A percentile compares a stretch with the other conserved stretches of the same genome.
Evolutionary conservation across 2,888 invertebrate genomes (phyloP).

Genomic region (Sthenelais limicola): DNA sequence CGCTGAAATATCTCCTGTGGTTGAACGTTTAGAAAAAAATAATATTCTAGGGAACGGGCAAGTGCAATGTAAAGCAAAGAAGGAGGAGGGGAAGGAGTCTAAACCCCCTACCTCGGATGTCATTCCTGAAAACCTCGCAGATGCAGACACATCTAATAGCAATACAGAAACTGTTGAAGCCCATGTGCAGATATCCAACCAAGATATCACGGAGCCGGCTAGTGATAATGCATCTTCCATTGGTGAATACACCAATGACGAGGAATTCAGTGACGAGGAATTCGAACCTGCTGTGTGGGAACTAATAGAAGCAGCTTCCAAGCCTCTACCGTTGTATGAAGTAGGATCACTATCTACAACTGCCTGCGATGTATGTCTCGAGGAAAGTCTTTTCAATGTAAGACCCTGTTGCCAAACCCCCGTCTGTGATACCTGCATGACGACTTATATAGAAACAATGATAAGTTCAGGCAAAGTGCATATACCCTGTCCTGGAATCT

Average conservation of each 20-base stretch:
- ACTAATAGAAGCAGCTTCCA: background rate
- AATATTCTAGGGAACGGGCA: no score
- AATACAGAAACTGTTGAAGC: no score
- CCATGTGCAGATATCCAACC: no score
- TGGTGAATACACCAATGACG: background rate
- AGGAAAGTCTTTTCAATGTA: constrained; percentile 23
- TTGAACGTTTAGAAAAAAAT: no score
- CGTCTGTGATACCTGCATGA: constrained; percentile 68
- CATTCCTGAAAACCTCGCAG: no score
- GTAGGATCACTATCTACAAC: constrained; percentile 21
- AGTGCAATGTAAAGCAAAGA: no score
- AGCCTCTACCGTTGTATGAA: constrained; percentile 24
- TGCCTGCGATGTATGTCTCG: constrained; percentile 44
- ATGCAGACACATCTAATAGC: background rate
- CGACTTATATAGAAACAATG: constrained; percentile 61
- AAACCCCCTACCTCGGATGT: no score
- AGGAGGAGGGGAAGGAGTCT: no score
- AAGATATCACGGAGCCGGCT: background rate
- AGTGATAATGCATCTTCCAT: background rate
- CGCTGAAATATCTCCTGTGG: no score
- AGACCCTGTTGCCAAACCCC: constrained; percentile 68
- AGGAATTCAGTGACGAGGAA: background rate
- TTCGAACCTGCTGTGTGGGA: background rate
- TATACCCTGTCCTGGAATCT: constrained; percentile 66
- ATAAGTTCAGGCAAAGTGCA: constrained; percentile 55